phyloP scores from a whole-genome alignment of 2,113 vertebrate species.

The Corynorhinus townsendii region DNA sequence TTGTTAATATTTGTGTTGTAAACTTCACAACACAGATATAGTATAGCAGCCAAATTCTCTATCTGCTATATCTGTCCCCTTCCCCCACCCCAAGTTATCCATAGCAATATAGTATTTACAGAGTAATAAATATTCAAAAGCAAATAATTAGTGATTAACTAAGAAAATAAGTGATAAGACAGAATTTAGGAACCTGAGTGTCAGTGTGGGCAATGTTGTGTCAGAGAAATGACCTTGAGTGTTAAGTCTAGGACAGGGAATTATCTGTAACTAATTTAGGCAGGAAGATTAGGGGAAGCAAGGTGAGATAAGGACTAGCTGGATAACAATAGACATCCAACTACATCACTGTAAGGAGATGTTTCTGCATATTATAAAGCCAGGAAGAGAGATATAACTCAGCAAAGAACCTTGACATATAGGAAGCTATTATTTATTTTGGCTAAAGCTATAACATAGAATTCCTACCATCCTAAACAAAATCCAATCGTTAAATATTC shows the following conservation, averaged over 20 bases:
- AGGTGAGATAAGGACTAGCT: background rate
- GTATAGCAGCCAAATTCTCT: background rate
- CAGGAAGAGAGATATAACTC: background rate
- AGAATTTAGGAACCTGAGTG: background rate
- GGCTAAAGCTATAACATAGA: background rate
- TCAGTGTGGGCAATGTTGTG: background rate
- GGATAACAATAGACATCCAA: background rate
- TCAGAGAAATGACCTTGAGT: background rate
- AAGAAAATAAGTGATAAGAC: background rate
- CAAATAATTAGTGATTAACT: background rate
- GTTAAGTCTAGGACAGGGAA: background rate
- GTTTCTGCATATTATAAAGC: background rate
- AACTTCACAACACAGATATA: background rate
- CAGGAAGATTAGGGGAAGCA: background rate
- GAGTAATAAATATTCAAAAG: background rate
- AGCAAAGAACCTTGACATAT: background rate
- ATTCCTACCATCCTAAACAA: background rate
- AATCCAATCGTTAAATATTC: background rate
- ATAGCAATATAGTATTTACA: background rate
- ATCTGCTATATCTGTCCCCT: background rate
- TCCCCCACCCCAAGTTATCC: background rate
- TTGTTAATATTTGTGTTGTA: background rate
- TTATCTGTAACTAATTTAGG: background rate
- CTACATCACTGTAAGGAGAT: background rate
- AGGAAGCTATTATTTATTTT: background rate